A percentile compares a stretch with the other conserved stretches of the same genome.
Conservation (phyloP, 2,797 vertebrate species). For the Sarcoramphus papa region DNA sequence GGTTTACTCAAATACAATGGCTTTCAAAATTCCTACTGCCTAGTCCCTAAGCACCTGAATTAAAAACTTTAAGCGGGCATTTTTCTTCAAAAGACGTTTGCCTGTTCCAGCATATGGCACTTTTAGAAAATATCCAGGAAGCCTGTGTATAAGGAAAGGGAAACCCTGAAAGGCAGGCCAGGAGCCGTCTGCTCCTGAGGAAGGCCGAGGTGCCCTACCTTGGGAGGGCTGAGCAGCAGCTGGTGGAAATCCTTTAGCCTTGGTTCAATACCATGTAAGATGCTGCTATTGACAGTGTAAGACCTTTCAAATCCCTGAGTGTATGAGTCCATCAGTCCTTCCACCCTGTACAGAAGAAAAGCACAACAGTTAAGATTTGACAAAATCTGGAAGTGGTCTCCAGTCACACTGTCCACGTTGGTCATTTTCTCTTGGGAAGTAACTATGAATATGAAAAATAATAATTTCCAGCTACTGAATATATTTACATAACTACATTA, state of each 20-base stretch:
- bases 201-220: slow-evolving; percentile 72
- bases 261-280: slow-evolving; percentile 90
- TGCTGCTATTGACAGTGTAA: slow-evolving; percentile 89
- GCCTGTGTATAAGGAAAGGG: background rate
- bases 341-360: slow-evolving; percentile 76
- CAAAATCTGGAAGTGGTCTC: background rate
- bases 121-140: background rate
- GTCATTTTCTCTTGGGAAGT: background rate
- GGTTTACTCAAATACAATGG: rapidly evolving
- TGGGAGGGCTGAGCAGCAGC: slow-evolving; percentile 91
- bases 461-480: background rate
- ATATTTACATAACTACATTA: rapidly evolving
- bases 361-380: background rate
- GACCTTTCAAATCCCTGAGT: slow-evolving; percentile 95
- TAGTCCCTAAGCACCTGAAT: rapidly evolving
- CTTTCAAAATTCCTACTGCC: background rate
- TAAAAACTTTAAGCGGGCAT: rapidly evolving
- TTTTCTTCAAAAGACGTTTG: background rate
- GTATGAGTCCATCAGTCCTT: slow-evolving; percentile 93
- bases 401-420: background rate
- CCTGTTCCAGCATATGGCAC: rapidly evolving
- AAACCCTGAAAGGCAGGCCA: background rate
- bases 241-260: slow-evolving; percentile 96
- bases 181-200: background rate
- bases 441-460: background rate